These are phyloP conservation scores for Xiphias gladius DNA, from an alignment of 2,113 vertebrate genomes.

Conservation along the genomic window DNA sequence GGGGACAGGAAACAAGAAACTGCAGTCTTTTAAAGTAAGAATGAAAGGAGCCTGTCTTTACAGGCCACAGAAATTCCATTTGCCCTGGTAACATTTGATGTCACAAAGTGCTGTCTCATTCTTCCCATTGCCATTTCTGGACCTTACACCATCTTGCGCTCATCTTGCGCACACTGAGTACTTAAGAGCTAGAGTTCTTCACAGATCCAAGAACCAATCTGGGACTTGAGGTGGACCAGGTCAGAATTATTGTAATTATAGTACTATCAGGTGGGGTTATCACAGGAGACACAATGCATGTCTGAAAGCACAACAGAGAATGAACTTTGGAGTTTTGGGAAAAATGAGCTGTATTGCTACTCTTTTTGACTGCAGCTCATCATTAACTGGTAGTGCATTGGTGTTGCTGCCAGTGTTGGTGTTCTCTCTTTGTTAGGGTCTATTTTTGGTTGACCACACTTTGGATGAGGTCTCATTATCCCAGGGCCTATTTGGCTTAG, in stretches of 20 bases:
- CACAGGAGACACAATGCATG: no score
- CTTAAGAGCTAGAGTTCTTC: background rate
- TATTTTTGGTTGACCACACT: background rate
- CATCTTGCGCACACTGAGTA: background rate
- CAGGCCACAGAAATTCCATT: background rate
- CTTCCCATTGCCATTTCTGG: background rate
- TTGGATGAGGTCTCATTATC: conserved; percentile 9
- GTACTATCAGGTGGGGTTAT: background rate
- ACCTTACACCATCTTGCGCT: background rate
- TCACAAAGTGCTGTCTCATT: background rate
- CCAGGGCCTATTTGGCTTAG: background rate
- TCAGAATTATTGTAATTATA: conserved; percentile 2
- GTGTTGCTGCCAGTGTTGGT: background rate
- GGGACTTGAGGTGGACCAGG: background rate
- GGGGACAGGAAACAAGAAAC: background rate
- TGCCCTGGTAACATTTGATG: background rate
- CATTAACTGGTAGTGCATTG: background rate
- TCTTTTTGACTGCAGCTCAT: no score
- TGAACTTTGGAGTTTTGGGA: no score
- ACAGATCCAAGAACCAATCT: background rate
- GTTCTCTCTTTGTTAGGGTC: background rate
- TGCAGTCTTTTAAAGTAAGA: background rate
- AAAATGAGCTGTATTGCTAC: no score
- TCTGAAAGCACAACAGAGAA: no score
- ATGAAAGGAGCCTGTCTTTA: background rate